Percentiles rank a stretch among this genome's conserved stretches.
phyloP scores from a whole-genome alignment of 1,140 invertebrate species.

The Medauroidea extradentata region DNA sequence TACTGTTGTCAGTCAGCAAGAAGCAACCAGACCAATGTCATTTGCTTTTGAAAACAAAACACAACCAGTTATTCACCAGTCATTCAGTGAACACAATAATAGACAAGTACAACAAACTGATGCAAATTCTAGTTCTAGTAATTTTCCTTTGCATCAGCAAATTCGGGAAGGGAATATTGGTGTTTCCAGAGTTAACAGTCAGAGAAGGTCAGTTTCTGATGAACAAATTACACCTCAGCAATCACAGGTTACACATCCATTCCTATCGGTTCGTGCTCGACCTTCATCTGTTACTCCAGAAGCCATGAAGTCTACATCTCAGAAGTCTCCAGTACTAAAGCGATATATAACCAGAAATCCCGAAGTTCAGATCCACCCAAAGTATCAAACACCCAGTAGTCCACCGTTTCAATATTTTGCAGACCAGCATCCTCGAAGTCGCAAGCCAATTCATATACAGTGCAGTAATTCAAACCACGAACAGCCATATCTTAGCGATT shows the following conservation, averaged over 20 bases:
- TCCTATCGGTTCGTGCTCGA: constrained; percentile 28
- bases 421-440: constrained; percentile 59
- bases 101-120: neutral
- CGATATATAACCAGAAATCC: constrained; percentile 33
- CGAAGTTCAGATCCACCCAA: constrained; percentile 5
- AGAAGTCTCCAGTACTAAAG: neutral
- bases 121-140: too few species aligned
- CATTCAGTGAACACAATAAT: neutral
- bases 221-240: neutral
- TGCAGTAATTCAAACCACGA: constrained; percentile 39
- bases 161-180: too few species aligned
- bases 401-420: constrained; percentile 57
- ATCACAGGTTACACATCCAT: neutral
- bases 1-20: neutral
- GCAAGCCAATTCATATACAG: constrained; percentile 58
- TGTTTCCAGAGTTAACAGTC: too few species aligned
- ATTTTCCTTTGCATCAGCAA: too few species aligned
- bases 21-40: constrained; percentile 44
- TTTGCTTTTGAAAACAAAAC: constrained; percentile 43
- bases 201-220: neutral
- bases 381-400: constrained; percentile 19
- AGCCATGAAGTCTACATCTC: constrained; percentile 15
- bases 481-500: constrained; percentile 48
- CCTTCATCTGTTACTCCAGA: constrained; percentile 54
- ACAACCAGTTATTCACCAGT: too few species aligned